A percentile compares a stretch with the other conserved stretches of the same genome.
Conservation (phyloP, 2,888 invertebrate genomes). For the Luperina nickerlii region DNA sequence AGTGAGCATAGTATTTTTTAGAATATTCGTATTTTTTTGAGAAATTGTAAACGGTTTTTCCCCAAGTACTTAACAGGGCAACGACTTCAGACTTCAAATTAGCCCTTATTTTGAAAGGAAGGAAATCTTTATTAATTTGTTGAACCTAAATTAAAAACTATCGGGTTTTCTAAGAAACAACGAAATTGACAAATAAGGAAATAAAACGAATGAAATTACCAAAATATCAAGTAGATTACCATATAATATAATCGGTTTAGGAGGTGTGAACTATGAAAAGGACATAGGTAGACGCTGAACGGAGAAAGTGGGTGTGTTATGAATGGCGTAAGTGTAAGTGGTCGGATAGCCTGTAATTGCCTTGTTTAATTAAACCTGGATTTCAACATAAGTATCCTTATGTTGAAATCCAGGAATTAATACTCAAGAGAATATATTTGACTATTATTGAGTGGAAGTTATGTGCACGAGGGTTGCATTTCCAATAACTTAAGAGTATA, state of each 20-base stretch:
- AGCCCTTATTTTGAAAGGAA: constrained; percentile 12
- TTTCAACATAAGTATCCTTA: too few species aligned
- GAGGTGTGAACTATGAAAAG: background rate
- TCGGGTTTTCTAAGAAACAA: background rate
- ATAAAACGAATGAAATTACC: background rate
- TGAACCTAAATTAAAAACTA: constrained; percentile 1
- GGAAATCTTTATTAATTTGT: constrained; percentile 26
- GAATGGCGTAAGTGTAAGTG: background rate
- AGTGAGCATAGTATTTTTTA: too few species aligned
- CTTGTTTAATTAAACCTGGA: background rate
- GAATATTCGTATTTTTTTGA: background rate
- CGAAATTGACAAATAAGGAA: too few species aligned
- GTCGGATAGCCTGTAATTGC: background rate
- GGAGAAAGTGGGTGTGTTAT: background rate
- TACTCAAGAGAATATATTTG: background rate
- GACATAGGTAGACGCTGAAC: background rate
- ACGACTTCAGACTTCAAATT: background rate
- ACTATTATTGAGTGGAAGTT: background rate
- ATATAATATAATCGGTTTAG: background rate
- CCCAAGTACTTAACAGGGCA: background rate
- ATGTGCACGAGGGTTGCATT: constrained; percentile 4
- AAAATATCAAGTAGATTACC: background rate
- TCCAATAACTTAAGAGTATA: background rate
- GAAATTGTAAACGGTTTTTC: constrained; percentile 7
- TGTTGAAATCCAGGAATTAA: too few species aligned